Evolutionary conservation across 1,140 invertebrate species (phyloP), one percentile per base, ranked within the genome.

Genomic region (Listronotus oregonensis): DNA sequence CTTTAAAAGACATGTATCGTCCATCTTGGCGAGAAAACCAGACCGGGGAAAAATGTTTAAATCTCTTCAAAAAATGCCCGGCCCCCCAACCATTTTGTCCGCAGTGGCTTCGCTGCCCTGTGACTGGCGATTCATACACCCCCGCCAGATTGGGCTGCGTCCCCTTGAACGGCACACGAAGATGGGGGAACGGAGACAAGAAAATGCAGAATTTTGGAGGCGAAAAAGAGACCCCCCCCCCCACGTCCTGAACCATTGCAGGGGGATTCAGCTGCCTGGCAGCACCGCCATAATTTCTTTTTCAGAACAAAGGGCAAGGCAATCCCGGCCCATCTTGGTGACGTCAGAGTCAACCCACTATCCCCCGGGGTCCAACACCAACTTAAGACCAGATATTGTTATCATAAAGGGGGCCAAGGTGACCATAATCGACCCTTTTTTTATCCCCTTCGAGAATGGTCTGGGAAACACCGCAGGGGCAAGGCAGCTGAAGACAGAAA

Each of bases 111-210:
- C 6, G 73, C 57, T 59, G 75, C 69, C 80, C 50, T 66, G 69
- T 6, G 77, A 80, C 43, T 80, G 79, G 77, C 72, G 78, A 10
- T 80, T 80, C 64, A 63, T 80, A 3, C 78, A 79, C n/a, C 52
- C 63, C 77, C 0, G 77, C 78, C 15, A 68, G 71, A 9, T 69
- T 81, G 5, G 70, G 75, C 56, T 65, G 75, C 0, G 39, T 79
- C 4, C 77, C 75, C 0, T 49, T 79, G 0, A 79, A 79, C 61
- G 78, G 47, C 11, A 60, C 55, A 3, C 46, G 32, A n/a, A 42
- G 62, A 27, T 64, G 6, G 7, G 55, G 55, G 1, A 10, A 15
- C 10, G 46, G 64, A 43, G 71, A 76, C 50, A 74, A 66, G 39
- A n/a, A 31, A 69, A 3, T 77, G 77, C 50, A 61, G 74, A 10